Base-by-base conservation (phyloP, 2,797 vertebrate species). In the Esox masquinongy region DNA sequence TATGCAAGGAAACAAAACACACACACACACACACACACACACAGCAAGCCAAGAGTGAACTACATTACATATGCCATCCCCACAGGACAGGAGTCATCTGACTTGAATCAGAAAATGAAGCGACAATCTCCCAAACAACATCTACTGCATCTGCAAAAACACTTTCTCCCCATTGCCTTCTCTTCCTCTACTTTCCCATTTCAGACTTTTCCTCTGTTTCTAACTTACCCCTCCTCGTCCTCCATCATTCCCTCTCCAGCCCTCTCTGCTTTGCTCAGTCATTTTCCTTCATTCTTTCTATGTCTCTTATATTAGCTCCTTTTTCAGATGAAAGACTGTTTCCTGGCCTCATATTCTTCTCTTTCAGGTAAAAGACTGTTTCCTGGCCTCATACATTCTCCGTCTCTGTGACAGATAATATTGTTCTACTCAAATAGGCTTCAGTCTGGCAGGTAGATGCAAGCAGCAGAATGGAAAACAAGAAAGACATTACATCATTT, bases 91-190 rank as follows among this genome's bases (percentile, higher is more conserved):
- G 17, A 82, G 75, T 85, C 86, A 85, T 85, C 79, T 83, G 82
- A 84, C 82, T 79, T 80, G 77, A 82, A 84, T 72, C 74, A 84
- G 72, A 84, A 87, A 85, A 89, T 88, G 81, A 85, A 80, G 87
- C 83, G 88, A 85, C 77, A 74, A 79, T 82, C 76, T 83, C n/a
- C 79, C 70, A 77, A 73, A 72, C 81, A 86, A 81, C 78, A 74
- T 75, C 72, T 69, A 68, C 73, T 70, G 73, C 77, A 78, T 71
- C 79, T 87, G 85, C 78, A 76, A 56, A 39, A 77, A 70, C 56
- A 56, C 5, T 53, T 43, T 43, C 39, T 43, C 39, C 39, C 5
- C 39, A 47, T 47, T 8, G 9, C 43, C 43, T 11, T 47, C 12
- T 47, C 43, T 14, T 47, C 43, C 43, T 43, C 43, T 7, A 47